Evolutionary conservation across 2,888 invertebrate species (phyloP), one percentile per base, ranked within the genome.

Genomic region (Drosophila fulvimacula): DNA sequence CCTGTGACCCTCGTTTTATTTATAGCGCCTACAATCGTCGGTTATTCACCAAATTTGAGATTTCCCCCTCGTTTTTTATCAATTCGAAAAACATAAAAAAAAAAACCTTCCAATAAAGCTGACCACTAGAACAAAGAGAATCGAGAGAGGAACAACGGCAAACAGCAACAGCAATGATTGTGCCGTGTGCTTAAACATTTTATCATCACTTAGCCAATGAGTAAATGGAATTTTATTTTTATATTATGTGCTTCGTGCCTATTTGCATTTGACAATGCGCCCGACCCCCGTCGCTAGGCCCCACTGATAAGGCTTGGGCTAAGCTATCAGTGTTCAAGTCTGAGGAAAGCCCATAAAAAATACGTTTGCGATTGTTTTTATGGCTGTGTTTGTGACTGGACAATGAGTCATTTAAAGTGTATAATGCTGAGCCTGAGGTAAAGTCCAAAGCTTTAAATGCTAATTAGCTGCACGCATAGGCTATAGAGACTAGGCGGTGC

Each of bases 321-420:
- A 51, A 41, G 48, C 58, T 78, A 78, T 77, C 78, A 56, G 56
- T 59, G 64, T 17, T 48, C 10, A 39, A 69, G 68, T 69, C 59
- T 34, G 34, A 42, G 56, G 38, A 55, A 60, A 69, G 62, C 68
- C 61, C 78, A 59, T 76, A 73, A 78, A 75, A 66, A 76, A 42
- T 61, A 30, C 73, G 48, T 60, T 59, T 72, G 57, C 55, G 42
- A 59, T 55, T 81, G 66, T 38, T 60, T 60, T 70, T 64, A 64
- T 64, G 75, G 15, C 51, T 61, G 68, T 61, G 53, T 56, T 73
- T 73, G 79, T 66, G 61, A 63, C 58, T 49, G 77, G 61, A 66
- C 81, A 86, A 82, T 82, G 87, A 82, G 67, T 87, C 85, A 83
- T 73, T 75, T 71, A 13, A 62, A 71, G 55, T 57, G 69, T 49